These are phyloP conservation scores for Acanthisitta chloris DNA, from an alignment of 2,113 vertebrate species.

Conservation along the genomic window DNA sequence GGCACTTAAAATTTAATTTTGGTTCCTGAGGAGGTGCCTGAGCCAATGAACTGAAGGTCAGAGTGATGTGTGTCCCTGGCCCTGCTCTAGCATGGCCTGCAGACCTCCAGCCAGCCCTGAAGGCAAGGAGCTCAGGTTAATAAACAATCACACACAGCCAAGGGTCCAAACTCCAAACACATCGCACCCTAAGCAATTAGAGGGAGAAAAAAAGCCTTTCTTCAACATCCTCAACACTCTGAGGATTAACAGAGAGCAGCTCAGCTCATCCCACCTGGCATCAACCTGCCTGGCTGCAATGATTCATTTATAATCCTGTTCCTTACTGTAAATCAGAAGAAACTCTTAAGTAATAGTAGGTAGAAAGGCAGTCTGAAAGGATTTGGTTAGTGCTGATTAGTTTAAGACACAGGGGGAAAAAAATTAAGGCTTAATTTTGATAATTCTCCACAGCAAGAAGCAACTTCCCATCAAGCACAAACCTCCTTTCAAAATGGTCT, in stretches of 20 bases:
- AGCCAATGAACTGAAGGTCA: not conserved
- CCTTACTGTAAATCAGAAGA: not conserved
- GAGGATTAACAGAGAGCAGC: not conserved
- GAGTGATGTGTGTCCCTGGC: not conserved
- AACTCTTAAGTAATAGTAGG: not conserved
- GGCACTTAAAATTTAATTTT: not conserved
- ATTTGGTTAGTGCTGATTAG: not conserved
- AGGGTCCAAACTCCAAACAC: slow-evolving; percentile 31
- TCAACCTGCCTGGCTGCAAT: not conserved
- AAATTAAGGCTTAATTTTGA: not conserved
- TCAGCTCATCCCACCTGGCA: not conserved
- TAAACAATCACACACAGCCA: not conserved
- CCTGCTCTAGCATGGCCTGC: not conserved
- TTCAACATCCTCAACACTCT: not conserved
- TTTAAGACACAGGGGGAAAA: not conserved
- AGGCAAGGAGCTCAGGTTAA: not conserved
- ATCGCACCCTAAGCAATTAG: not conserved
- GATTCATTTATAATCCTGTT: not conserved
- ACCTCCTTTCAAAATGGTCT: not conserved
- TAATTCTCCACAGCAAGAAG: not conserved
- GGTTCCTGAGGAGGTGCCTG: not conserved
- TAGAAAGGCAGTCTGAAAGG: not conserved
- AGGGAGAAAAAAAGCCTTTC: not conserved
- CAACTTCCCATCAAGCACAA: not conserved
- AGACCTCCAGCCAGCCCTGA: not conserved